Percentiles rank a stretch among this genome's conserved stretches.
These are phyloP conservation scores for Trimorus sp. DNA, from an alignment of 2,888 invertebrate genomes.

Conservation along the genomic window DNA sequence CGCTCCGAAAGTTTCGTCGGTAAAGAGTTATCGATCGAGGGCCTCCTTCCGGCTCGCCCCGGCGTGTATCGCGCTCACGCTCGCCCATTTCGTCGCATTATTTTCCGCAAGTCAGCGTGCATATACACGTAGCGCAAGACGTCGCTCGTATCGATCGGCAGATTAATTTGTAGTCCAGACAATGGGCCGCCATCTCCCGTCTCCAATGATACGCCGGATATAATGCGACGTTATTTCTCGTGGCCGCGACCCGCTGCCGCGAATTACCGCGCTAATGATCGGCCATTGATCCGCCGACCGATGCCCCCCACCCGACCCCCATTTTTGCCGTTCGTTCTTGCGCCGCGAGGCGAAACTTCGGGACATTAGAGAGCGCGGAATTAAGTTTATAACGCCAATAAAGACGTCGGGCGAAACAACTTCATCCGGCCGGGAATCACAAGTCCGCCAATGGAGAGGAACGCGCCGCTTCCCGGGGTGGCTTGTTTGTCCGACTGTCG, in stretches of 20 bases:
- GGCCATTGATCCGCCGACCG: constrained; percentile 30
- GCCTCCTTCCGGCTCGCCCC: constrained; percentile 38
- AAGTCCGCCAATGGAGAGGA: constrained; percentile 9
- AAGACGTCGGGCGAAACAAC: constrained; percentile 17
- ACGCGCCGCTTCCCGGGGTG: neutral
- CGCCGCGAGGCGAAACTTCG: constrained; percentile 7
- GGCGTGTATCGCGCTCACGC: constrained; percentile 50
- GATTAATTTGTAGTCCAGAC: constrained; percentile 81
- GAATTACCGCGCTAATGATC: constrained; percentile 43
- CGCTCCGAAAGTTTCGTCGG: constrained; percentile 61
- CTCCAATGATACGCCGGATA: constrained; percentile 74
- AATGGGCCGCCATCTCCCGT: constrained; percentile 80
- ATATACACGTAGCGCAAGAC: constrained; percentile 73
- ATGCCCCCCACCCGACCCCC: neutral
- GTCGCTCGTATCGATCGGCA: constrained; percentile 78
- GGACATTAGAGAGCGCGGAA: constrained; percentile 13
- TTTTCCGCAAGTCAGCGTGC: constrained; percentile 75
- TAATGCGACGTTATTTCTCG: constrained; percentile 74
- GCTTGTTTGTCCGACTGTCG: constrained; percentile 21
- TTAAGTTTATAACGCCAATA: constrained; percentile 36
- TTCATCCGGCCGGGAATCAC: constrained; percentile 21
- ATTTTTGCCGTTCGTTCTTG: neutral
- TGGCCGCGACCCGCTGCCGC: constrained; percentile 30
- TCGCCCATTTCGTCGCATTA: constrained; percentile 72
- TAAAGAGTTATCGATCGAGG: constrained; percentile 68